Evolutionary conservation across 2,888 invertebrate species (phyloP).

Genomic region (Ommatoiulus sabulosus): DNA sequence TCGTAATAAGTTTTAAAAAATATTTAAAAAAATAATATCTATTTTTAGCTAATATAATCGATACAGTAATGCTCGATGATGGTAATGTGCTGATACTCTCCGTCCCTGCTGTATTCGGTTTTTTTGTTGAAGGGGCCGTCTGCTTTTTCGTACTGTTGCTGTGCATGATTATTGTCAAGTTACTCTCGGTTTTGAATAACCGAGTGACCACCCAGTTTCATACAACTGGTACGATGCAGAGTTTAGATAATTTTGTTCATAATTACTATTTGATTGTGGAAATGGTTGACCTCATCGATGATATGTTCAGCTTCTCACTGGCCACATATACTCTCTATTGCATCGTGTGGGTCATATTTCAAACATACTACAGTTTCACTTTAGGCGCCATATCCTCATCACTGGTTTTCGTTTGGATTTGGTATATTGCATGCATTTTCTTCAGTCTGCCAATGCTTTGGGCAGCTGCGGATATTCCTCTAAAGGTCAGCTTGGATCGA

Average conservation of each 20-base stretch:
- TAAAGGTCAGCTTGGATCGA: neutral
- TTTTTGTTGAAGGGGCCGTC: neutral
- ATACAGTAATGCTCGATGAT: neutral
- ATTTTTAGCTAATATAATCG: neutral
- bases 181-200: neutral
- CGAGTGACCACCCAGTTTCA: neutral
- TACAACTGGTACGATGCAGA: neutral
- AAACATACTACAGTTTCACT: neutral
- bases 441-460: neutral
- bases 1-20: no score
- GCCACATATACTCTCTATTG: neutral
- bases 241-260: neutral
- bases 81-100: neutral
- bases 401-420: conserved; percentile 1
- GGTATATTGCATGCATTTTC: neutral
- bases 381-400: neutral
- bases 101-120: neutral
- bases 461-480: neutral
- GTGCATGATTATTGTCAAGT: neutral
- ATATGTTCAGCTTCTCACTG: neutral
- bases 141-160: neutral
- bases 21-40: neutral
- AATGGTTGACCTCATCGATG: neutral
- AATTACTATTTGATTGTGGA: conserved; percentile 4
- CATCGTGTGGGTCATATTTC: neutral